Evolutionary conservation across 2,797 vertebrate species (phyloP), one percentile per base, ranked within the genome.

Genomic region (Pseudomugil tenellus): DNA sequence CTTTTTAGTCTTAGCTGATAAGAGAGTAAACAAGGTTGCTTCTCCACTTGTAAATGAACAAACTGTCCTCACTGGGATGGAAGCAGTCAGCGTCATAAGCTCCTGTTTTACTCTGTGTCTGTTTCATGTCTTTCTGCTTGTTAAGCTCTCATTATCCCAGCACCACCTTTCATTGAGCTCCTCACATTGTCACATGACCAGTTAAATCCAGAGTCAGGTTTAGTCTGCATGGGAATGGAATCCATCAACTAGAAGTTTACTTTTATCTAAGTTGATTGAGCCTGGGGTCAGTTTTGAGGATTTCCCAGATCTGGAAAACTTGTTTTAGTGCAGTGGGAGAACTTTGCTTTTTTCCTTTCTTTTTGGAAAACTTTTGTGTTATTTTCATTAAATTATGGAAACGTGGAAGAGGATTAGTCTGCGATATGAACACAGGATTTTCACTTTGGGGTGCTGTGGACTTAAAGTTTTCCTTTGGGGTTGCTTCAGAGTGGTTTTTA

Each of bases 91-190:
- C 29, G 8, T 3, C 70, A 73, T 75, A 16, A 0, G 35, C n/a
- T 11, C 35, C 48, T 2, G n/a, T 74, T 55, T 76, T 21, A 35
- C n/a, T 46, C 28, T 23, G 63, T 78, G 62, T 76, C 70, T 28
- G 37, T 0, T 39, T n/a, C 43, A 61, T 80, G 60, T 61, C 41
- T 62, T 58, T 52, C 58, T 26, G 53, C 62, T 19, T 17, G 3
- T 46, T 46, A 25, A 29, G 13, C 6, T 54, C 17, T n/a, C 32
- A 3, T 19, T 58, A 9, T 13, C 23, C 21, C 5, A n/a, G n/a
- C n/a, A 16, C 26, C n/a, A 11, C 0, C 4, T 28, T 39, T 6
- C 32, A 77, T 46, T 72, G 19, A 69, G 57, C 48, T 11, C 6
- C 46, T 58, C n/a, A 5, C 48, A 62, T 53, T 57, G 1, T 3